Conservation (phyloP, 2,888 invertebrate species). For the Chrysina gloriosa region DNA sequence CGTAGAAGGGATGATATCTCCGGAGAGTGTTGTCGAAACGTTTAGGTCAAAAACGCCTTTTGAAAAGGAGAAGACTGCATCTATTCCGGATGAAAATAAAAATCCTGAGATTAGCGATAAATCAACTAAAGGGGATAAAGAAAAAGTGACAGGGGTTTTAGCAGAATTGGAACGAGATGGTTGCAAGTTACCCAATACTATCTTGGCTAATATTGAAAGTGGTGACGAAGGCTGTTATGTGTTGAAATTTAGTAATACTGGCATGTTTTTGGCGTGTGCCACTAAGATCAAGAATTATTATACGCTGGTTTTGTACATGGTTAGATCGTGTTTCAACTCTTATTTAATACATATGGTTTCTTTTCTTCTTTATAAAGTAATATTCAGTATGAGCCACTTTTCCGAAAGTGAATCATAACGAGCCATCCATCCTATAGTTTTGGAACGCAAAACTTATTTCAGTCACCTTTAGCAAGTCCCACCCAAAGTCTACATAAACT, state of each 20-base stretch:
- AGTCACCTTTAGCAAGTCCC: too few relatives aligned
- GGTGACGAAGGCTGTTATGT: slow-evolving; percentile 66
- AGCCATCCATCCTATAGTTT: too few relatives aligned
- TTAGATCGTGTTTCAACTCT: too few relatives aligned
- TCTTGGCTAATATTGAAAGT: slow-evolving; percentile 61
- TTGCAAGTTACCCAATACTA: slow-evolving; percentile 73
- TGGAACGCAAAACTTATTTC: too few relatives aligned
- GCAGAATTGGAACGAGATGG: slow-evolving; percentile 46
- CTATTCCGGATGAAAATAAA: slow-evolving; percentile 27
- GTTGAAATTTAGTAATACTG: slow-evolving; percentile 67
- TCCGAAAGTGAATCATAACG: too few relatives aligned
- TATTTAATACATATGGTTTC: neutral
- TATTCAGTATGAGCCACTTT: too few relatives aligned
- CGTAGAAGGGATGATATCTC: slow-evolving; percentile 65
- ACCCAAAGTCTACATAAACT: too few relatives aligned
- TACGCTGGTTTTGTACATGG: slow-evolving; percentile 68
- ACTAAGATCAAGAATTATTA: slow-evolving; percentile 66
- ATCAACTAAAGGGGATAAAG: slow-evolving; percentile 21
- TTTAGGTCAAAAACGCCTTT: slow-evolving; percentile 59
- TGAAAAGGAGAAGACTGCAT: slow-evolving; percentile 55
- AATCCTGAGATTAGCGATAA: neutral
- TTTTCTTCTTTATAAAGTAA: too few relatives aligned
- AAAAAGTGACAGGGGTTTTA: slow-evolving; percentile 43
- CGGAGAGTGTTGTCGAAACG: slow-evolving; percentile 58
- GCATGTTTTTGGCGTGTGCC: slow-evolving; percentile 68